Conservation (phyloP, 2,113 vertebrate species). For the Crotalus tigris region DNA sequence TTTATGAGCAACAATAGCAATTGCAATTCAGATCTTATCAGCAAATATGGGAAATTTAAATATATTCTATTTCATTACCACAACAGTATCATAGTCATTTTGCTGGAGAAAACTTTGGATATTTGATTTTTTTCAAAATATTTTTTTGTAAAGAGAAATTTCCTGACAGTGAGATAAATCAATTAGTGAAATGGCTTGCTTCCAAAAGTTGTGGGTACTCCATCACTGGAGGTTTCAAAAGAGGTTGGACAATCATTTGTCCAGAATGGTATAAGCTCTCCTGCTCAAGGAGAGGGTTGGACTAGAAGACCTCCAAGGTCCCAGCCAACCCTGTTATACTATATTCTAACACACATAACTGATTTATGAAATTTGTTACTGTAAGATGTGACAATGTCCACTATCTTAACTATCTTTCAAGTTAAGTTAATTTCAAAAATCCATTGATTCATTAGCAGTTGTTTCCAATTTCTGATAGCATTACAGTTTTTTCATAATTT, state of each 20-base stretch:
- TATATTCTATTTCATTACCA: neutral
- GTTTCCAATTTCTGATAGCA: neutral
- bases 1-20: neutral
- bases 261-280: too few species aligned
- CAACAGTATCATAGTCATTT: neutral
- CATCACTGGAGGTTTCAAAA: too few species aligned
- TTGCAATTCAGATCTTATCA: neutral
- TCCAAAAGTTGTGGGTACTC: too few species aligned
- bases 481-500: neutral
- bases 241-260: too few species aligned
- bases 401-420: neutral
- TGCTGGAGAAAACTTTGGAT: neutral
- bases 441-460: neutral
- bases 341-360: neutral
- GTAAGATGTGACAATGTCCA: neutral
- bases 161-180: neutral
- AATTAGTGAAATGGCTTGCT: too few species aligned
- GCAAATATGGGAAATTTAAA: neutral
- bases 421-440: neutral
- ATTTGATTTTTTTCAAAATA: neutral
- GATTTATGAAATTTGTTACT: neutral
- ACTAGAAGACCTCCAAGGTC: too few species aligned
- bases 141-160: neutral
- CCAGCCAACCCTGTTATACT: too few species aligned
- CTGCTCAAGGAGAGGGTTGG: too few species aligned